Evolutionary conservation across 2,113 vertebrate genomes (phyloP).

Genomic region (Tachycineta bicolor): DNA sequence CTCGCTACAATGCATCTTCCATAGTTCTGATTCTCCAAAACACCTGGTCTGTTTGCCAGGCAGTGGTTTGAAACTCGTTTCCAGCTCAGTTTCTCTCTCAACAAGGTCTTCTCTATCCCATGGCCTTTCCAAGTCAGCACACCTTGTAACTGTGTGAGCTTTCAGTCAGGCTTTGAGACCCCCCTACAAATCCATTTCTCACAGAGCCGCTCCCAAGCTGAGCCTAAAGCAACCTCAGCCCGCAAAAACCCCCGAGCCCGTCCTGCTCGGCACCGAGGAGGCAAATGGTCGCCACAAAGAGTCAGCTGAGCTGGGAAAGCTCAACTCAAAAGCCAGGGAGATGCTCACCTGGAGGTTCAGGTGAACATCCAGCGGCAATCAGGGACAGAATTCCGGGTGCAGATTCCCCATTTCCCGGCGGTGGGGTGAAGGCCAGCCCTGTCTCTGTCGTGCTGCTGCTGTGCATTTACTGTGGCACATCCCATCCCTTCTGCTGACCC

Average conservation of each 20-base stretch:
- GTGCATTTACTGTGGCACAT: background rate
- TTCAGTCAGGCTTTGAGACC: no score
- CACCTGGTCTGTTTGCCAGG: no score
- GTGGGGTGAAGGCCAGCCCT: background rate
- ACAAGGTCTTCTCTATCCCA: no score
- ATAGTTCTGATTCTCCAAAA: no score
- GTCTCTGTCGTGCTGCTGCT: background rate
- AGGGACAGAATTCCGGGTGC: background rate
- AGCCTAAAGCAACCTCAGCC: background rate
- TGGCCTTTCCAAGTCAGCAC: no score
- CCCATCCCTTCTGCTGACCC: background rate
- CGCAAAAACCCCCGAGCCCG: background rate
- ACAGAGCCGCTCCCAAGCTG: background rate
- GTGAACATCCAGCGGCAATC: background rate
- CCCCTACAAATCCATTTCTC: no score
- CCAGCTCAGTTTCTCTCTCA: no score
- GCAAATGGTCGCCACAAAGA: background rate
- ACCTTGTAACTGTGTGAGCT: no score
- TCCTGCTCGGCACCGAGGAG: background rate
- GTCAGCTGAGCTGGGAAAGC: accelerated
- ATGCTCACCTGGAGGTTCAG: background rate
- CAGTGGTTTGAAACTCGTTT: no score
- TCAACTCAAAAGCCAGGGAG: background rate
- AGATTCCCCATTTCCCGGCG: background rate
- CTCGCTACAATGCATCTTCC: no score